Evolutionary conservation across 2,888 invertebrate genomes (phyloP).

Genomic region (Drosophila lutescens): DNA sequence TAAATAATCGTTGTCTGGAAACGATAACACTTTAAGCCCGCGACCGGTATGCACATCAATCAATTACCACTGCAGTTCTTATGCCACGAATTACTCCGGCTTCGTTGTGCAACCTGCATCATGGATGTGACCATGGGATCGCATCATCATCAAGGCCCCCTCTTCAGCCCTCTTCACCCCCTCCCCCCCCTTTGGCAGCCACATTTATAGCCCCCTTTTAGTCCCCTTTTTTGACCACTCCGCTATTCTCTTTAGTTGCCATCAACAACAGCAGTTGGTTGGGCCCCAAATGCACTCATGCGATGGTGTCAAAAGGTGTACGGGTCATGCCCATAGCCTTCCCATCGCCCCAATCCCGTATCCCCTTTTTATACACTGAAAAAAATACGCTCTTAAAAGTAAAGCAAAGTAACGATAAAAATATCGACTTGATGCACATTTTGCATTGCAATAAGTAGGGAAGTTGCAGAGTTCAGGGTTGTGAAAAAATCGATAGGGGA

Average conservation of each 20-base stretch:
- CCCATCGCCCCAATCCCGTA: not conserved
- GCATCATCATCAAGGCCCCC: conserved; percentile 16
- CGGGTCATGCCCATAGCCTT: conserved; percentile 49
- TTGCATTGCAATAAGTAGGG: no score
- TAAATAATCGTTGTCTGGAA: conserved; percentile 10
- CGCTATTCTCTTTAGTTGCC: conserved; percentile 18
- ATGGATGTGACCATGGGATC: conserved; percentile 22
- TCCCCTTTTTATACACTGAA: not conserved
- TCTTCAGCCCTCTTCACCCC: not conserved
- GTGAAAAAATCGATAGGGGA: no score
- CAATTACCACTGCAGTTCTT: conserved; percentile 32
- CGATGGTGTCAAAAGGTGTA: conserved; percentile 64
- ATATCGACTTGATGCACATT: no score
- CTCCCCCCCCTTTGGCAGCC: conserved; percentile 12
- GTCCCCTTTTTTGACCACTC: conserved; percentile 8
- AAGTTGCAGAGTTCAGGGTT: no score
- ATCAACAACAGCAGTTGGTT: conserved; percentile 39
- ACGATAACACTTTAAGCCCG: conserved; percentile 21
- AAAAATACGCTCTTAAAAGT: not conserved
- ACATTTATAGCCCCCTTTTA: conserved; percentile 1
- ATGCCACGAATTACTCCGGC: conserved; percentile 28
- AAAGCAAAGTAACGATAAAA: no score
- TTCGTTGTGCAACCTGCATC: conserved; percentile 23
- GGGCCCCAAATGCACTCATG: conserved; percentile 46
- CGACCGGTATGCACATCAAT: conserved; percentile 13